Percentiles rank a stretch among this genome's conserved stretches.
phyloP scores from a whole-genome alignment of 2,888 invertebrate genomes.

The Hydriomena furcata region DNA sequence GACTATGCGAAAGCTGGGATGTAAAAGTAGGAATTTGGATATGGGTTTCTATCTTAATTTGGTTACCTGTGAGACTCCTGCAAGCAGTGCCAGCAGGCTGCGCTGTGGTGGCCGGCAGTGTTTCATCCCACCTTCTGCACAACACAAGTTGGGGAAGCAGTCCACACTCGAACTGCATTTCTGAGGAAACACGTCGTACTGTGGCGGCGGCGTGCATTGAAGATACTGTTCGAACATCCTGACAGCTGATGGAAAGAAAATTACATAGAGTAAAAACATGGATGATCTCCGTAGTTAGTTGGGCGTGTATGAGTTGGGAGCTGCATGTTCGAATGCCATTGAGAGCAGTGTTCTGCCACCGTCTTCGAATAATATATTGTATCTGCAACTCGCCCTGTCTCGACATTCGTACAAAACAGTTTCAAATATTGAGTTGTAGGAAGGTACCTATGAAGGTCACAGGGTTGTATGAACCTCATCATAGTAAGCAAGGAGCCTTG shows the following conservation, averaged over 20 bases:
- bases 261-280: too few relatives aligned
- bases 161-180: constrained; percentile 87
- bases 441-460: too few relatives aligned
- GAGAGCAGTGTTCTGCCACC: too few relatives aligned
- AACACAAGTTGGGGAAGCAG: constrained; percentile 91
- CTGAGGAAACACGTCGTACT: constrained; percentile 88
- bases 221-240: constrained; percentile 85
- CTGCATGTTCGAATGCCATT: too few relatives aligned
- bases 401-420: too few relatives aligned
- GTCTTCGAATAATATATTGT: too few relatives aligned
- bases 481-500: not conserved
- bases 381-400: too few relatives aligned
- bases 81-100: constrained; percentile 86
- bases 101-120: constrained; percentile 89
- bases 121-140: constrained; percentile 88
- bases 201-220: constrained; percentile 88
- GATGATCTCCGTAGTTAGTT: too few relatives aligned
- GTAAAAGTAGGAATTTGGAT: too few relatives aligned
- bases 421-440: too few relatives aligned
- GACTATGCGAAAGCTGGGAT: too few relatives aligned
- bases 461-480: not conserved
- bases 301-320: too few relatives aligned
- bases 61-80: constrained; percentile 84
- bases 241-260: constrained; percentile 58
- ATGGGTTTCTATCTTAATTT: not conserved